Evolutionary conservation across 1,140 invertebrate genomes (phyloP).

Genomic region (Cherax destructor): DNA sequence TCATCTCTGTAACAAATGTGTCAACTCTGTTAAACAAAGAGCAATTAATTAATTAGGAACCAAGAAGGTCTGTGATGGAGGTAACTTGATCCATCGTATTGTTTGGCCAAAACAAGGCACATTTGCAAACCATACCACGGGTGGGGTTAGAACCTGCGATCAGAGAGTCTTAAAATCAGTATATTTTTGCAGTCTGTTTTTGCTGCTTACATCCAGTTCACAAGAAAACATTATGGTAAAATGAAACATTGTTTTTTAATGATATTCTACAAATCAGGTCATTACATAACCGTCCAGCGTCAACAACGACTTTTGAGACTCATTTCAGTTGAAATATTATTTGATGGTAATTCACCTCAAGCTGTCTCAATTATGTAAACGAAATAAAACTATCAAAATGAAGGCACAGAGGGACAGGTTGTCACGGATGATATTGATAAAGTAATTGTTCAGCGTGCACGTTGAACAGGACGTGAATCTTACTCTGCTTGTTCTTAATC

Average conservation of each 20-base stretch:
- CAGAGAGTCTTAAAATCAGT: too few species aligned
- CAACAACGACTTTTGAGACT: neutral
- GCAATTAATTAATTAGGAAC: conserved; percentile 20
- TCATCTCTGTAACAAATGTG: conserved; percentile 24
- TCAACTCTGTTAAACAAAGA: neutral
- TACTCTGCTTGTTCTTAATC: conserved; percentile 19
- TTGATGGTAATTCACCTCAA: conserved; percentile 23
- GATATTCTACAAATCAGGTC: conserved; percentile 19
- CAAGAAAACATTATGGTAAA: neutral
- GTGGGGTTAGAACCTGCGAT: too few species aligned
- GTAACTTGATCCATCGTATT: conserved; percentile 48
- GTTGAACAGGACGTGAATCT: conserved; percentile 35
- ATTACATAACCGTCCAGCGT: neutral
- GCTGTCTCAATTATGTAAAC: conserved; percentile 26
- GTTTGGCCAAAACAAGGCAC: conserved; percentile 23
- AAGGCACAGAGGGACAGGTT: conserved; percentile 16
- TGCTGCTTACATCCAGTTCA: neutral
- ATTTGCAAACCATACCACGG: too few species aligned
- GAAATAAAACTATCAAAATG: conserved; percentile 1
- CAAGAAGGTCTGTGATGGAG: conserved; percentile 13
- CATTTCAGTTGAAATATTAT: conserved; percentile 35
- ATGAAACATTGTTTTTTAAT: conserved; percentile 20
- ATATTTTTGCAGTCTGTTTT: neutral
- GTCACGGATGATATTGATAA: neutral
- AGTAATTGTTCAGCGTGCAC: conserved; percentile 21